A percentile compares a stretch with the other conserved stretches of the same genome.
These are phyloP conservation scores for Lobophora halterata DNA, from an alignment of 2,888 invertebrate genomes.

Conservation along the genomic window DNA sequence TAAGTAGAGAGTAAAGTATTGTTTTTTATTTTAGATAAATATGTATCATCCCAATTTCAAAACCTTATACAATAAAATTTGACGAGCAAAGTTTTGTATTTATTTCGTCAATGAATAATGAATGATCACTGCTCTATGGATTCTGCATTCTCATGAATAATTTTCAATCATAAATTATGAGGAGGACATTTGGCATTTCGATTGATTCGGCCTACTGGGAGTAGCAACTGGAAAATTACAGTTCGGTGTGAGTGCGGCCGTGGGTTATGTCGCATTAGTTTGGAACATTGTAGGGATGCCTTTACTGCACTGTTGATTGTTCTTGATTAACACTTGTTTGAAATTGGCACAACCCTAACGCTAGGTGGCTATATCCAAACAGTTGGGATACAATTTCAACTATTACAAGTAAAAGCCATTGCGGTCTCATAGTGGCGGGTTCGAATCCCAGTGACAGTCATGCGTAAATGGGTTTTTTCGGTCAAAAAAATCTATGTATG, in stretches of 20 bases:
- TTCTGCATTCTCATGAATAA: slow-evolving; percentile 3
- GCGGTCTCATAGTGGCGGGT: neutral
- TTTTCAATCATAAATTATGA: too few relatives aligned
- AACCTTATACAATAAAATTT: too few relatives aligned
- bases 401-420: neutral
- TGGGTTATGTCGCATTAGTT: slow-evolving; percentile 24
- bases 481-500: too few relatives aligned
- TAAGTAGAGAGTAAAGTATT: too few relatives aligned
- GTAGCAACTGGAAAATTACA: slow-evolving; percentile 20
- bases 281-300: slow-evolving; percentile 26
- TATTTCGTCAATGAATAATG: neutral
- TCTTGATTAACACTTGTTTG: slow-evolving; percentile 38
- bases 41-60: too few relatives aligned
- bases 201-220: too few relatives aligned
- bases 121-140: neutral
- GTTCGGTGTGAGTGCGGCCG: slow-evolving; percentile 21
- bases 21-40: too few relatives aligned
- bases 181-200: too few relatives aligned
- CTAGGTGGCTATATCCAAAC: slow-evolving; percentile 3
- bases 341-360: slow-evolving; percentile 17
- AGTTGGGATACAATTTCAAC: slow-evolving; percentile 7
- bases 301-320: slow-evolving; percentile 36
- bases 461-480: too few relatives aligned
- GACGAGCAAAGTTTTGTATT: neutral
- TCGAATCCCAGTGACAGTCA: slow-evolving; percentile 3